Percentiles rank a stretch among this genome's conserved stretches.
Conservation (phyloP, 2,888 invertebrate species). For the Drosophila rubida region DNA sequence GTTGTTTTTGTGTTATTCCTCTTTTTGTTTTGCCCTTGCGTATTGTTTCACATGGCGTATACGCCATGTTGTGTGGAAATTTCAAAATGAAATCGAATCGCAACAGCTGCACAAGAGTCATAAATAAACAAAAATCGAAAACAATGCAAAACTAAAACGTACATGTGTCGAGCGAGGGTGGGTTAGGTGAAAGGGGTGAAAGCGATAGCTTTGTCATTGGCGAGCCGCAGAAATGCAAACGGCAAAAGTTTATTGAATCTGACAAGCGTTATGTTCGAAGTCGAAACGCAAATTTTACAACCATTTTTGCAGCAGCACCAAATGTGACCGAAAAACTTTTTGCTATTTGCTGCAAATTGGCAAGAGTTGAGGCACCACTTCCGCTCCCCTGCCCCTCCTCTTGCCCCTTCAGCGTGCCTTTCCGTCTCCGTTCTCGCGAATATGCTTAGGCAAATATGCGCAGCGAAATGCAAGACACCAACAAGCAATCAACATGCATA, state of each 20-base stretch:
- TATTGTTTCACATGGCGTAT: constrained; percentile 19
- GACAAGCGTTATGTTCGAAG: constrained; percentile 34
- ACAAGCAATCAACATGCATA: constrained; percentile 71
- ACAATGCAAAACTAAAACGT: constrained; percentile 10
- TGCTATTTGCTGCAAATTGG: constrained; percentile 29
- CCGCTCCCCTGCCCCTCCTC: not conserved
- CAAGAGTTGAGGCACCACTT: not conserved
- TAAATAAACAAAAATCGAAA: constrained; percentile 30
- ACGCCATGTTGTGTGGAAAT: constrained; percentile 29
- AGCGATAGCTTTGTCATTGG: constrained; percentile 42
- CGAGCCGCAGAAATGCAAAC: constrained; percentile 54
- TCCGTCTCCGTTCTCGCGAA: not conserved
- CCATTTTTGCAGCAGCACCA: constrained; percentile 10
- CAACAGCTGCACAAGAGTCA: constrained; percentile 41
- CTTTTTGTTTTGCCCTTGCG: not conserved
- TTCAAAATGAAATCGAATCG: constrained; percentile 15
- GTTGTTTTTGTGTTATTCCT: not conserved
- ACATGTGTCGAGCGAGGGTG: too few species aligned
- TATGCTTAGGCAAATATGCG: constrained; percentile 48
- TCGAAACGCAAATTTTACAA: constrained; percentile 35
- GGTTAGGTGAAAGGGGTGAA: too few species aligned
- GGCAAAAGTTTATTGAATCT: constrained; percentile 62
- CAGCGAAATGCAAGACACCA: constrained; percentile 17
- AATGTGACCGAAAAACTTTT: constrained; percentile 42
- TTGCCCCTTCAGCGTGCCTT: not conserved